Evolutionary conservation across 1,140 invertebrate species (phyloP).

Genomic region (Muscidifurax raptorellus): DNA sequence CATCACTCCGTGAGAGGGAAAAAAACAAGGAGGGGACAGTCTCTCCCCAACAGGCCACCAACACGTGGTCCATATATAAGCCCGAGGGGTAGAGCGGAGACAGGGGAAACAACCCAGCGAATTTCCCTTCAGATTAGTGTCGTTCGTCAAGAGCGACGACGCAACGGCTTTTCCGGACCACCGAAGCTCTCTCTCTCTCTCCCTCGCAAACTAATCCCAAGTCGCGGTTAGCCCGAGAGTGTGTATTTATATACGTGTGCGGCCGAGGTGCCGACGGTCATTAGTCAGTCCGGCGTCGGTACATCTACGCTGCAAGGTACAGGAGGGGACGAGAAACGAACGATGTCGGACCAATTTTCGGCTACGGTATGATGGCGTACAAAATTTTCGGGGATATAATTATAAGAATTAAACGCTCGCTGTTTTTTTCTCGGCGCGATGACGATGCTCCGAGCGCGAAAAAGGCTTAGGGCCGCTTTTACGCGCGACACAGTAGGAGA

Average conservation of each 20-base stretch:
- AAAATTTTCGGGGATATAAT: background rate
- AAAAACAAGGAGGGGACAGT: background rate
- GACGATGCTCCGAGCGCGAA: too few species aligned
- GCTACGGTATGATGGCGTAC: background rate
- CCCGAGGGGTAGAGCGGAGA: background rate
- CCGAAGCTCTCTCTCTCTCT: background rate
- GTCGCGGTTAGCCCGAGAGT: background rate
- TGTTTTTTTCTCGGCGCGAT: background rate
- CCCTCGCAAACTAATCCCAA: conserved; percentile 7
- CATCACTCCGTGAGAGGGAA: background rate
- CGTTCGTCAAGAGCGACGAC: conserved; percentile 14
- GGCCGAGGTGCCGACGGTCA: conserved; percentile 20
- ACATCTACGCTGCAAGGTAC: background rate
- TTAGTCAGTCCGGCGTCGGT: conserved; percentile 13
- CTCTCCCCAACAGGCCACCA: background rate
- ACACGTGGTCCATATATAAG: conserved; percentile 14
- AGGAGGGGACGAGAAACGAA: background rate
- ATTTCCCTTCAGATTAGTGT: conserved; percentile 41
- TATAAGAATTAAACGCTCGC: conserved; percentile 8
- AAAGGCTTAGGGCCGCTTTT: too few species aligned
- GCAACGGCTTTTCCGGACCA: conserved; percentile 31
- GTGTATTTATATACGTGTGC: background rate
- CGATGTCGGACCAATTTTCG: background rate
- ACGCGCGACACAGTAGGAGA: background rate
- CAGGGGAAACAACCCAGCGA: conserved; percentile 5